Percentiles rank a stretch among this genome's conserved stretches.
These are phyloP conservation scores for Drosophila bifasciata DNA, from an alignment of 1,140 invertebrate species.

Conservation along the genomic window DNA sequence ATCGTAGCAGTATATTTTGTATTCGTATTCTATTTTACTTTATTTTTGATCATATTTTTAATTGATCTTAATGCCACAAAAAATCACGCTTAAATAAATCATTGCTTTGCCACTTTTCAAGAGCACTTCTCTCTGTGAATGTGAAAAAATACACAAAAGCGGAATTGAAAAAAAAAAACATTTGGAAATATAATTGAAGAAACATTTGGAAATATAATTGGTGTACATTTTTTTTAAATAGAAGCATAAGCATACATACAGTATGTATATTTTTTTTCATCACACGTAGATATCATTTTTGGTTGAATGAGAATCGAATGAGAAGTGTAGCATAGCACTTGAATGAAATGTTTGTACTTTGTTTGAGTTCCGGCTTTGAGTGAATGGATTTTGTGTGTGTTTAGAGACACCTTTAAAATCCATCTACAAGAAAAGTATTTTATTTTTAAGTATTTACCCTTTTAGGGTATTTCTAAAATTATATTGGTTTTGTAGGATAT, in stretches of 20 bases:
- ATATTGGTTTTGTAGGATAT: no score
- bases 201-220: background rate
- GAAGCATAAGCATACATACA: no score
- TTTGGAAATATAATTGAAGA: no score
- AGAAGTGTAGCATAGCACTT: no score
- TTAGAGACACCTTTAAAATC: background rate
- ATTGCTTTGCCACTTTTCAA: slow-evolving; percentile 50
- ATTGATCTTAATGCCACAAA: slow-evolving; percentile 43
- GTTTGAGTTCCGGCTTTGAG: slow-evolving; percentile 1
- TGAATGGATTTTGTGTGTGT: background rate
- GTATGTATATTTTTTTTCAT: no score
- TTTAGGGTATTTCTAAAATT: no score
- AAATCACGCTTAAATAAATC: slow-evolving; percentile 44
- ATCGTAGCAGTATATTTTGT: slow-evolving; percentile 17
- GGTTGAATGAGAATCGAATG: no score
- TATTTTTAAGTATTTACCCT: no score
- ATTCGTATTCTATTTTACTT: slow-evolving; percentile 40
- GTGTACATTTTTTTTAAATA: background rate
- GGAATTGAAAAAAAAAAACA: background rate
- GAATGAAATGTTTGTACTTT: background rate
- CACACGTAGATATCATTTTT: no score
- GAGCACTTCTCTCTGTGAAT: slow-evolving; percentile 18
- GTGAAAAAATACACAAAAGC: slow-evolving; percentile 9
- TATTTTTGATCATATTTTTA: slow-evolving; percentile 51
- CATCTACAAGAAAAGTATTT: background rate